A percentile compares a stretch with the other conserved stretches of the same genome.
These are phyloP conservation scores for Fregetta grallaria DNA, from an alignment of 2,113 vertebrate genomes.

Conservation along the genomic window DNA sequence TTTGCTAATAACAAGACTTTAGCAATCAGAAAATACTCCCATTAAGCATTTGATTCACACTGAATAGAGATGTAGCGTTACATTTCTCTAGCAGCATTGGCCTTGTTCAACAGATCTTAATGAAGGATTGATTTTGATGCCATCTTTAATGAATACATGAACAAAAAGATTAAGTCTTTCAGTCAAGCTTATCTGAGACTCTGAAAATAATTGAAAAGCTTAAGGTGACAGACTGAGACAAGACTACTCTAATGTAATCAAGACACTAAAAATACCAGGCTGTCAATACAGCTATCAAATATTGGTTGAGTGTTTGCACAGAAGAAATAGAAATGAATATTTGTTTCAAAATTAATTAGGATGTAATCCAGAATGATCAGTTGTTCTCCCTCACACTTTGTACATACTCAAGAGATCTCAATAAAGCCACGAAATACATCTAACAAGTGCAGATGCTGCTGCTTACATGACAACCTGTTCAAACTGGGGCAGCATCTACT, in stretches of 20 bases:
- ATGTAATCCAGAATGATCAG: neutral
- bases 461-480: neutral
- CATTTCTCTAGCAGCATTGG: neutral
- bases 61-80: neutral
- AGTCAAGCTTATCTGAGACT: conserved; percentile 11
- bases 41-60: conserved; percentile 12
- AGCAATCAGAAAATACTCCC: neutral
- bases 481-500: neutral
- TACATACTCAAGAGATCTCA: neutral
- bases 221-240: neutral
- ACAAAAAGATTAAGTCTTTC: conserved; percentile 8
- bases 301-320: neutral
- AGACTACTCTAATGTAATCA: neutral
- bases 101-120: conserved; percentile 8
- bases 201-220: conserved; percentile 36
- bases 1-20: conserved; percentile 12
- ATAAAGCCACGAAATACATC: neutral
- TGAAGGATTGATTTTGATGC: conserved; percentile 34
- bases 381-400: neutral
- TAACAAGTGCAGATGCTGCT: neutral
- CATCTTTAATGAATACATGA: conserved; percentile 5
- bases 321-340: neutral
- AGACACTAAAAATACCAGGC: neutral
- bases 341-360: neutral
- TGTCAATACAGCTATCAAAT: neutral